Base-by-base conservation (phyloP, 2,888 invertebrate species). In the Tachystola acroxantha region DNA sequence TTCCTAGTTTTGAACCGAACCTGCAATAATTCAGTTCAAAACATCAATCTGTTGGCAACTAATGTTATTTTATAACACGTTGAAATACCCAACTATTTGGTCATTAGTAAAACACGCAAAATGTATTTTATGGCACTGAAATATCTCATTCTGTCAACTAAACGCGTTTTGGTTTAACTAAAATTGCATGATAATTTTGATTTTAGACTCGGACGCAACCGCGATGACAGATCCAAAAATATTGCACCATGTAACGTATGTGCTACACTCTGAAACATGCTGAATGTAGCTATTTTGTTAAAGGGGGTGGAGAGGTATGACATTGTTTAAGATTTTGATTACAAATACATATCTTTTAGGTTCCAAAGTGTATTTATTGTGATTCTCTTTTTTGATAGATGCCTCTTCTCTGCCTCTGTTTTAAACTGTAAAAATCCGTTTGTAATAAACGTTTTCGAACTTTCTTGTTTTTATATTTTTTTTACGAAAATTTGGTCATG, bases 111-210 rank as follows among this genome's bases (percentile, higher is more conserved):
- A 64, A 62, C 64, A 53, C 55, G 55, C 59, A 49, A 62, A 65
- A 67, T 56, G 62, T 71, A 67, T 34, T 68, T 67, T 67, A 68
- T 62, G 69, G 46, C 50, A 52, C 51, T 52, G 53, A 53, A 61
- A 75, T 81, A 69, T 64, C 59, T 80, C 77, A 79, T 69, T 62
- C 75, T 79, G 81, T 80, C 80, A 76, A 64, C 73, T 64, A 71
- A 74, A 76, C 73, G 71, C 71, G 66, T 73, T 78, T 71, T 55
- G 74, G 73, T 71, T 68, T 60, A 68, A 70, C 76, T 75, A 71
- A 79, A 81, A 81, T 76, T 74, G 74, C 79, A 72, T 73, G 73
- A 75, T 78, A 72, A 79, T 80, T 80, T 78, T 74, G 77, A 80
- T 78, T 78, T 72, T 72, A 76, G 71, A 64, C 72, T 64, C 57